Percentiles rank a stretch among this genome's conserved stretches.
Conservation (phyloP, 2,888 invertebrate genomes). For the Hanleya hanleyi region DNA sequence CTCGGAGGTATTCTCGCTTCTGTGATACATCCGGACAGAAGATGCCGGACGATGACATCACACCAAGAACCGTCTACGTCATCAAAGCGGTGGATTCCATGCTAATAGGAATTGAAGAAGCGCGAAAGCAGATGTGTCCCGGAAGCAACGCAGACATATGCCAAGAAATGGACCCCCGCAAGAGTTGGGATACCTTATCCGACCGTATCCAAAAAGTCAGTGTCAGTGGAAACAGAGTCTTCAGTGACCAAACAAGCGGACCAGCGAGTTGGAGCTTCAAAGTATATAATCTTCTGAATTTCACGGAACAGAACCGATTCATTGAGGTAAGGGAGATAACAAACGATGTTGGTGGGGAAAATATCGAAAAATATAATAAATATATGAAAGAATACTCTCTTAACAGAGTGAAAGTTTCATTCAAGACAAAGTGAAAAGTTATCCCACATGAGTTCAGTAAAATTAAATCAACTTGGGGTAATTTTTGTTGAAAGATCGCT, state of each 20-base stretch:
- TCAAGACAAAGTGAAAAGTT: too few relatives aligned
- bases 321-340: not conserved
- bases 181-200: not conserved
- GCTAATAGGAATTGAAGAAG: slow-evolving; percentile 19
- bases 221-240: not conserved
- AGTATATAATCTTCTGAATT: not conserved
- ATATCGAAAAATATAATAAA: too few relatives aligned
- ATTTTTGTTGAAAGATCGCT: too few relatives aligned
- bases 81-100: slow-evolving; percentile 34
- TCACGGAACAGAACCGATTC: not conserved
- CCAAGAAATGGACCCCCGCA: not conserved
- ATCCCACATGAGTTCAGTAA: too few relatives aligned
- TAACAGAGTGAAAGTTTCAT: too few relatives aligned
- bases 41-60: not conserved
- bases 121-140: not conserved
- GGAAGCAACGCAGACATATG: too few relatives aligned
- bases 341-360: too few relatives aligned
- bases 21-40: not conserved
- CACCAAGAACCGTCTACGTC: slow-evolving; percentile 14
- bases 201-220: not conserved
- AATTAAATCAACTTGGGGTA: too few relatives aligned
- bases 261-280: not conserved
- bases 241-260: not conserved
- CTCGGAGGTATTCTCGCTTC: not conserved
- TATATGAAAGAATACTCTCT: too few relatives aligned